phyloP scores from a whole-genome alignment of 2,888 invertebrate genomes.

The Meteorus colon region DNA sequence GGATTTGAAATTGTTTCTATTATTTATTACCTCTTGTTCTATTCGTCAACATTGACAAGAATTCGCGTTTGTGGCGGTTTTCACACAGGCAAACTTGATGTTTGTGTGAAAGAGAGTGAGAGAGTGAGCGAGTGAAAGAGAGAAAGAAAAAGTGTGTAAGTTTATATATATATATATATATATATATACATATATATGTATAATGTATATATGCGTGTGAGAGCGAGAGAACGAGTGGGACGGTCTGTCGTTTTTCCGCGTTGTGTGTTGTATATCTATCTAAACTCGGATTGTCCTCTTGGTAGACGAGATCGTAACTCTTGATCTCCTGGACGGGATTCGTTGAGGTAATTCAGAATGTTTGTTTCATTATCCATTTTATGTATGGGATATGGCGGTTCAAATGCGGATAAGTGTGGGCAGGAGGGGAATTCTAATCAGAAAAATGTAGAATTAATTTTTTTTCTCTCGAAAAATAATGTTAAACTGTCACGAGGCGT shows the following conservation, averaged over 20 bases:
- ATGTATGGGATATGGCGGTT: background rate
- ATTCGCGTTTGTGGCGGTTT: conserved; percentile 10
- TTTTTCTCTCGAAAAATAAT: too few species aligned
- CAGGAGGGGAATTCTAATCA: too few species aligned
- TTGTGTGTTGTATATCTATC: conserved; percentile 10
- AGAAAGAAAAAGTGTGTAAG: background rate
- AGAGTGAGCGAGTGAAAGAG: background rate
- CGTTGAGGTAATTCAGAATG: background rate
- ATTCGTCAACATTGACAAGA: background rate
- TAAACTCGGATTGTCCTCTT: background rate
- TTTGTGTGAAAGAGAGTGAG: background rate
- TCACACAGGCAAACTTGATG: background rate
- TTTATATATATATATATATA: too few species aligned
- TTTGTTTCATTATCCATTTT: background rate
- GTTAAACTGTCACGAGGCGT: too few species aligned
- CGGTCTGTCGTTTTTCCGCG: conserved; percentile 12
- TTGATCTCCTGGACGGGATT: conserved; percentile 6
- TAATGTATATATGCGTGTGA: background rate
- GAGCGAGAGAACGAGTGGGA: background rate
- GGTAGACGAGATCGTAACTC: background rate
- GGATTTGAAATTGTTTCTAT: background rate
- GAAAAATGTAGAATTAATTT: too few species aligned
- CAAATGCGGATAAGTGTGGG: background rate
- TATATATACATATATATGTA: background rate
- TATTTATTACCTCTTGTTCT: background rate